phyloP scores from a whole-genome alignment of 2,888 invertebrate genomes.

The Lysandra bellargus region DNA sequence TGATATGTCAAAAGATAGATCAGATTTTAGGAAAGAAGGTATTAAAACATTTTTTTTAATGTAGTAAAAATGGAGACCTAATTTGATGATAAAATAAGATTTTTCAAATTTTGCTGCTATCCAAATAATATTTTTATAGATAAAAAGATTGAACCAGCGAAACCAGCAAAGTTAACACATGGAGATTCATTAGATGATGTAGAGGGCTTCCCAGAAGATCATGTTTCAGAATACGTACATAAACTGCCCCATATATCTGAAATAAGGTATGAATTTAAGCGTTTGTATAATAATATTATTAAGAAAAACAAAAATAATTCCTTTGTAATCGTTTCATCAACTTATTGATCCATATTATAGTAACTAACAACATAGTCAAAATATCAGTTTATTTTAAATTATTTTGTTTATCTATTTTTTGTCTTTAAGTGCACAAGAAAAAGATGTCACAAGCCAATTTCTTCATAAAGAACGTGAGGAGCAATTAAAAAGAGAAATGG shows the following conservation, averaged over 20 bases:
- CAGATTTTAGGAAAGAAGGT: slow-evolving; percentile 58
- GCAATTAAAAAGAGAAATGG: slow-evolving; percentile 61
- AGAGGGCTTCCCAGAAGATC: slow-evolving; percentile 77
- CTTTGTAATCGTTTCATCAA: not conserved
- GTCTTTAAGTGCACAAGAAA: slow-evolving; percentile 54
- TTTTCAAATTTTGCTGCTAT: too few relatives aligned
- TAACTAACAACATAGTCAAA: not conserved
- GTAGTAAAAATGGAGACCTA: not conserved
- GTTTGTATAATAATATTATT: too few relatives aligned
- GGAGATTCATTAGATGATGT: slow-evolving; percentile 78
- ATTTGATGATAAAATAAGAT: not conserved
- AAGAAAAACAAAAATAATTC: too few relatives aligned
- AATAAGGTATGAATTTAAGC: slow-evolving; percentile 55
- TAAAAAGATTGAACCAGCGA: slow-evolving; percentile 55
- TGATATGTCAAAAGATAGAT: slow-evolving; percentile 59
- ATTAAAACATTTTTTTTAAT: slow-evolving; percentile 41
- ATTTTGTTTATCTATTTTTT: slow-evolving; percentile 35
- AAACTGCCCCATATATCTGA: slow-evolving; percentile 74
- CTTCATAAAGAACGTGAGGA: slow-evolving; percentile 64
- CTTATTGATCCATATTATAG: not conserved
- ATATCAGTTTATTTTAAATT: not conserved
- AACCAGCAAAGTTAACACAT: slow-evolving; percentile 63
- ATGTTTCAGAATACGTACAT: slow-evolving; percentile 69
- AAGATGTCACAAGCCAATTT: slow-evolving; percentile 59
- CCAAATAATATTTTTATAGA: slow-evolving; percentile 44